A percentile compares a stretch with the other conserved stretches of the same genome.
These are phyloP conservation scores for Helobdella robusta DNA, from an alignment of 2,888 invertebrate species.

Conservation along the genomic window DNA sequence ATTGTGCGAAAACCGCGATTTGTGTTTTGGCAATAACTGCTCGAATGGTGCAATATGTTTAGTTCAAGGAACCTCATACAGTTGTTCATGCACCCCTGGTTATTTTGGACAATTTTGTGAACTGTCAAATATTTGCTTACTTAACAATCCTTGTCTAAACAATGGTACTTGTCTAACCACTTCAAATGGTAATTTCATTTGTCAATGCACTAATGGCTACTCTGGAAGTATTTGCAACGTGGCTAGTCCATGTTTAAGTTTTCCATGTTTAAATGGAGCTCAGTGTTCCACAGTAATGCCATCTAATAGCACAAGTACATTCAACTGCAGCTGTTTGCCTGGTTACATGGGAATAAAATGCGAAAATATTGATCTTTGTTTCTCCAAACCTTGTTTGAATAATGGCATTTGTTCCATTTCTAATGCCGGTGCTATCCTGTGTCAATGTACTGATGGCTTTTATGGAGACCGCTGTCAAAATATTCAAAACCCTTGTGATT, in stretches of 20 bases:
- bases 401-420: conserved; percentile 38
- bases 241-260: too few relatives aligned
- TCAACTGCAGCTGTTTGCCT: conserved; percentile 32
- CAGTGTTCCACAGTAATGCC: too few relatives aligned
- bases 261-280: too few relatives aligned
- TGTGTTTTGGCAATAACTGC: too few relatives aligned
- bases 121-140: conserved; percentile 20
- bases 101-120: conserved; percentile 28
- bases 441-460: too few relatives aligned
- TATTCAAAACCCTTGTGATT: too few relatives aligned
- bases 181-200: background rate
- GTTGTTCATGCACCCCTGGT: conserved; percentile 1
- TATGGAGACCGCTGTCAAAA: too few relatives aligned
- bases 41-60: too few relatives aligned
- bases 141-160: conserved; percentile 17
- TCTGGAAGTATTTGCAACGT: background rate
- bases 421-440: too few relatives aligned
- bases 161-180: conserved; percentile 18
- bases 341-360: conserved; percentile 40
- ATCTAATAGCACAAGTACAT: too few relatives aligned
- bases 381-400: conserved; percentile 37
- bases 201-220: background rate
- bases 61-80: conserved; percentile 12
- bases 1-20: too few relatives aligned
- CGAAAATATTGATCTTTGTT: conserved; percentile 37